Evolutionary conservation across 64 coral and sea anemone genomes (phyloP).

Genomic region (Porites lutea): DNA sequence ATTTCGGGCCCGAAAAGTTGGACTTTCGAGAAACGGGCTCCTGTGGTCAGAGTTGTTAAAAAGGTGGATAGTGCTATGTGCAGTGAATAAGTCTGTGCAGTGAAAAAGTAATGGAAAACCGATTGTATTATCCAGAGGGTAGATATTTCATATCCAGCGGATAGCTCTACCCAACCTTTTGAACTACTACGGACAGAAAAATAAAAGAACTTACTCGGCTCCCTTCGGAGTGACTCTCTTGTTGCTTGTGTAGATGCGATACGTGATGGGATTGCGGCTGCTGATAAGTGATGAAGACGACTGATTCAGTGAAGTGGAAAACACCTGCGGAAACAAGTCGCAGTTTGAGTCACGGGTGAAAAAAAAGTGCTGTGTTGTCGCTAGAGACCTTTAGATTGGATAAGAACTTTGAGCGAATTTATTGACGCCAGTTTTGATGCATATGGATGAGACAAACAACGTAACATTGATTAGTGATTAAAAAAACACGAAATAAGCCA

Average conservation of each 20-base stretch:
- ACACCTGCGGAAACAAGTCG: conserved; percentile 57
- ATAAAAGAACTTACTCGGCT: conserved; percentile 65
- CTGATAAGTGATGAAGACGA: conserved; percentile 42
- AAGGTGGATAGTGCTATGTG: too few relatives aligned
- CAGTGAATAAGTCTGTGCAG: too few relatives aligned
- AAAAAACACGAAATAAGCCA: not conserved
- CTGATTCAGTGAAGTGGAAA: conserved; percentile 88
- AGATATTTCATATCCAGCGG: too few relatives aligned
- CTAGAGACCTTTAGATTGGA: not conserved
- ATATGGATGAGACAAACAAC: conserved; percentile 16
- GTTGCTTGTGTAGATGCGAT: conserved; percentile 78
- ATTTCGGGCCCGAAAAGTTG: too few relatives aligned
- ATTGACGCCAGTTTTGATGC: not conserved
- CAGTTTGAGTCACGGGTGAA: not conserved
- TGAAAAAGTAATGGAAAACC: too few relatives aligned
- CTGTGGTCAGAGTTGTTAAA: too few relatives aligned
- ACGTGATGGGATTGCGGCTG: conserved; percentile 64
- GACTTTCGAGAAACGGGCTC: too few relatives aligned
- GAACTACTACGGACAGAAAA: not conserved
- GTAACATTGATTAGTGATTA: conserved; percentile 18
- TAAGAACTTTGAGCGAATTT: too few relatives aligned
- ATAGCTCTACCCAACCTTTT: too few relatives aligned
- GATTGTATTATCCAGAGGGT: too few relatives aligned
- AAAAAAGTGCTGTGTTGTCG: not conserved
- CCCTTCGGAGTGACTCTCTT: conserved; percentile 93